Conservation (phyloP, 2,888 invertebrate species). For the Anticlea derivata region DNA sequence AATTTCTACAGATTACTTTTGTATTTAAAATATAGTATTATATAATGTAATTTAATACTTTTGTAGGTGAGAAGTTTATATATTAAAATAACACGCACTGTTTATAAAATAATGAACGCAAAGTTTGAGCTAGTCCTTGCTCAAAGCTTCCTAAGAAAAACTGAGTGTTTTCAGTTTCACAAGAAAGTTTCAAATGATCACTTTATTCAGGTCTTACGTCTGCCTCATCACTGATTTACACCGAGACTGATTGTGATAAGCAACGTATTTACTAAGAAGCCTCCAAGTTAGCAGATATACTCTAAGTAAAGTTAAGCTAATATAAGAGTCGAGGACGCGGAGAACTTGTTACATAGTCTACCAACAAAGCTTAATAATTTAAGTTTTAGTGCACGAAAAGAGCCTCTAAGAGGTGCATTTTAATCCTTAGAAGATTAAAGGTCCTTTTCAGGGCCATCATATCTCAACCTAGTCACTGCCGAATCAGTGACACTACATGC, state of each 20-base stretch:
- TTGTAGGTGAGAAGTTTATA: too few relatives aligned
- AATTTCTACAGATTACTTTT: too few relatives aligned
- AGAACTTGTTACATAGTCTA: slow-evolving; percentile 15
- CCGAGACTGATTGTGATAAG: slow-evolving; percentile 42
- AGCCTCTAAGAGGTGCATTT: too few relatives aligned
- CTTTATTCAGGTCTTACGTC: slow-evolving; percentile 34
- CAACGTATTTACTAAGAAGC: slow-evolving; percentile 46
- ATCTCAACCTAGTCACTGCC: too few relatives aligned
- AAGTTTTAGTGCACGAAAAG: too few relatives aligned
- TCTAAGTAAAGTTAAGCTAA: slow-evolving; percentile 44
- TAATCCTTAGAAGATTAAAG: too few relatives aligned
- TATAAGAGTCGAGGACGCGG: slow-evolving; percentile 35
- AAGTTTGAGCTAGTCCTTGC: neutral
- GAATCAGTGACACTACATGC: too few relatives aligned
- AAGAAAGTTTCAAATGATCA: neutral
- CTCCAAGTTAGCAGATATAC: slow-evolving; percentile 45
- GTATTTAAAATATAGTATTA: too few relatives aligned
- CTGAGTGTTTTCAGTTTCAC: slow-evolving; percentile 2
- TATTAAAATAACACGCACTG: neutral
- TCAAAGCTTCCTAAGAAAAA: neutral
- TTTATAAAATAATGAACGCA: neutral
- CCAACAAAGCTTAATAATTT: slow-evolving; percentile 1
- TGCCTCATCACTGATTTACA: slow-evolving; percentile 47
- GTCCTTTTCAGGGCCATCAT: too few relatives aligned
- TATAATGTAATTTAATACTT: too few relatives aligned